Evolutionary conservation across 2,113 vertebrate genomes (phyloP).

Genomic region (Varanus salvator): DNA sequence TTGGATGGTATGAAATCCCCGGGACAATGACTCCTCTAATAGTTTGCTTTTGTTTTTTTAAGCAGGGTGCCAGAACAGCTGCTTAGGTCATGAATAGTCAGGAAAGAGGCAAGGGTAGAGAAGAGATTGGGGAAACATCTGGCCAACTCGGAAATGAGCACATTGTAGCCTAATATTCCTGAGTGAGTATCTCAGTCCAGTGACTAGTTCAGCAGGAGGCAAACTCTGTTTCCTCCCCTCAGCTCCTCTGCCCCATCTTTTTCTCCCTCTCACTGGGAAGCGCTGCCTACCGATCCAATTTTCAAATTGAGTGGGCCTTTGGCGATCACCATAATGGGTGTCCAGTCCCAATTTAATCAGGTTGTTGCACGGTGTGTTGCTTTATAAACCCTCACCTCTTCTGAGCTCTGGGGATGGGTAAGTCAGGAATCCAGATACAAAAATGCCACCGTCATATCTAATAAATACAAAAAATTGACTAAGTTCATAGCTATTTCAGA

Average conservation of each 20-base stretch:
- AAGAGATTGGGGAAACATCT: neutral
- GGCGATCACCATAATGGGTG: neutral
- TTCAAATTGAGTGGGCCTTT: neutral
- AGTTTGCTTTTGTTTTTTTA: neutral
- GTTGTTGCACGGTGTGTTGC: neutral
- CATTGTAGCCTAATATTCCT: neutral
- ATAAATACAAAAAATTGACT: slow-evolving; percentile 47
- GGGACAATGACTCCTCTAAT: neutral
- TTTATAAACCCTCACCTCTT: neutral
- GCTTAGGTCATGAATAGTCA: neutral
- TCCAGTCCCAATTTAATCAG: neutral
- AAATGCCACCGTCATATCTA: slow-evolving; percentile 30
- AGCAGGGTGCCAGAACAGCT: neutral
- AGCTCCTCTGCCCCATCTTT: no score
- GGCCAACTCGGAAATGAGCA: neutral
- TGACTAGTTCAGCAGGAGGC: no score
- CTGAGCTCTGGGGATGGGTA: neutral
- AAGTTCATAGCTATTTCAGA: slow-evolving; percentile 48
- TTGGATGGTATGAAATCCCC: neutral
- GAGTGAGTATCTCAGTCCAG: neutral
- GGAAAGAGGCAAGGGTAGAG: neutral
- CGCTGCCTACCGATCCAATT: neutral
- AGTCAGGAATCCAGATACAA: neutral
- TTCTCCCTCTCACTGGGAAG: no score
- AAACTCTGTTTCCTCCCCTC: no score